A percentile compares a stretch with the other conserved stretches of the same genome.
Evolutionary conservation across 2,888 invertebrate species (phyloP).

Genomic region (Rhorus exstirpatorius): DNA sequence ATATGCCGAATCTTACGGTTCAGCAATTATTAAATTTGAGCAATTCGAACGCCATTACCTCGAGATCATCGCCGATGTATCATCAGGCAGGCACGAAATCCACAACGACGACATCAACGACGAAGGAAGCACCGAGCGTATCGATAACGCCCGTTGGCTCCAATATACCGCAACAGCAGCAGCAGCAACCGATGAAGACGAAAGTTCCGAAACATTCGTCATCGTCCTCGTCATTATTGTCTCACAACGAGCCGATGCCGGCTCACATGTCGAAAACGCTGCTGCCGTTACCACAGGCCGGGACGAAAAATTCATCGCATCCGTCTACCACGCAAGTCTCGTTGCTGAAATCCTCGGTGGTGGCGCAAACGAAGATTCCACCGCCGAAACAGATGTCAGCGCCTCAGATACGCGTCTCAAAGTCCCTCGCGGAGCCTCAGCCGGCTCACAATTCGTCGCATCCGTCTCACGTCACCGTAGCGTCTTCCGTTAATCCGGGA

Average conservation of each 20-base stretch:
- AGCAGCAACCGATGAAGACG: constrained; percentile 68
- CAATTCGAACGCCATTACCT: constrained; percentile 73
- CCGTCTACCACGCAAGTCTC: constrained; percentile 78
- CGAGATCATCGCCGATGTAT: constrained; percentile 73
- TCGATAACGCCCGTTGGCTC: constrained; percentile 84
- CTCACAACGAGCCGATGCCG: constrained; percentile 72
- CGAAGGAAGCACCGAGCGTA: constrained; percentile 86
- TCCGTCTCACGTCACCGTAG: constrained; percentile 73
- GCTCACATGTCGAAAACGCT: constrained; percentile 75
- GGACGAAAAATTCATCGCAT: constrained; percentile 64
- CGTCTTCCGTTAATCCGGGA: constrained; percentile 13
- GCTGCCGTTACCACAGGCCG: constrained; percentile 71
- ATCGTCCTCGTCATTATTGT: neutral
- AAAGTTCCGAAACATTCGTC: constrained; percentile 71
- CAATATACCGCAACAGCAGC: constrained; percentile 52
- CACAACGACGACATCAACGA: constrained; percentile 76
- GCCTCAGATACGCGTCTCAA: constrained; percentile 81
- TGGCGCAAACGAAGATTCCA: constrained; percentile 73
- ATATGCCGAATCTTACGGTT: constrained; percentile 75
- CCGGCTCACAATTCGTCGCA: constrained; percentile 80
- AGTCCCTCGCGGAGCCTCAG: constrained; percentile 80
- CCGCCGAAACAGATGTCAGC: constrained; percentile 69
- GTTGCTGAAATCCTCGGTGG: constrained; percentile 78
- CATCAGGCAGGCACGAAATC: constrained; percentile 76
- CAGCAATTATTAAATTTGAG: constrained; percentile 78